Conservation (phyloP, 1,140 invertebrate species). For the Drosophila varians region DNA sequence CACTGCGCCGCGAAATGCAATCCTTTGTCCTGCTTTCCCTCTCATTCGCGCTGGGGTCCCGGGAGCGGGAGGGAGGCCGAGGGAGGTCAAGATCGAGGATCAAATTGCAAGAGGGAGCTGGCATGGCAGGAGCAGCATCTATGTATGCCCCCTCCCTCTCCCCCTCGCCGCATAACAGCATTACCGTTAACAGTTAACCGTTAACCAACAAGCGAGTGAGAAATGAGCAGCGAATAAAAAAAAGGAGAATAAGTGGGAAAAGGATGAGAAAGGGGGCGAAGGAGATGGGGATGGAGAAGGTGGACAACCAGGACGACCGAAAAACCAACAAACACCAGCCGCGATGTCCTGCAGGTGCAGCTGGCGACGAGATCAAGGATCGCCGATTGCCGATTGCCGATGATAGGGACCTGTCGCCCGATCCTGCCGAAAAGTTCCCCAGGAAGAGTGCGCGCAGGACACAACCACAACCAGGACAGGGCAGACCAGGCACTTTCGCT, state of each 20-base stretch:
- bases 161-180: conserved; percentile 14
- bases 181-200: conserved; percentile 68
- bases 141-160: not conserved
- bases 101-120: not conserved
- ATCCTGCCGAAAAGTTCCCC: conserved; percentile 7
- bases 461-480: not conserved
- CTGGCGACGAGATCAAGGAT: conserved; percentile 56
- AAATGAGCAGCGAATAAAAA: conserved; percentile 10
- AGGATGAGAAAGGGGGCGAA: not conserved
- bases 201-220: conserved; percentile 29
- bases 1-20: conserved; percentile 41
- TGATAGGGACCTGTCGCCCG: conserved; percentile 38
- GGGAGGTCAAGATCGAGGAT: not conserved
- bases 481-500: conserved; percentile 36
- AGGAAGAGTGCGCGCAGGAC: conserved; percentile 27
- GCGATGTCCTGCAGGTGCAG: conserved; percentile 58
- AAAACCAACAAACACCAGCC: conserved; percentile 37
- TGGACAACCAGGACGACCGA: not conserved
- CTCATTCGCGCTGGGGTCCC: conserved; percentile 14
- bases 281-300: no score
- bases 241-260: conserved; percentile 3
- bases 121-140: conserved; percentile 10
- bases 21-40: conserved; percentile 32
- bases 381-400: conserved; percentile 35
- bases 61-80: not conserved